Evolutionary conservation across 1,140 invertebrate species (phyloP).

Genomic region (Ostrea edulis): DNA sequence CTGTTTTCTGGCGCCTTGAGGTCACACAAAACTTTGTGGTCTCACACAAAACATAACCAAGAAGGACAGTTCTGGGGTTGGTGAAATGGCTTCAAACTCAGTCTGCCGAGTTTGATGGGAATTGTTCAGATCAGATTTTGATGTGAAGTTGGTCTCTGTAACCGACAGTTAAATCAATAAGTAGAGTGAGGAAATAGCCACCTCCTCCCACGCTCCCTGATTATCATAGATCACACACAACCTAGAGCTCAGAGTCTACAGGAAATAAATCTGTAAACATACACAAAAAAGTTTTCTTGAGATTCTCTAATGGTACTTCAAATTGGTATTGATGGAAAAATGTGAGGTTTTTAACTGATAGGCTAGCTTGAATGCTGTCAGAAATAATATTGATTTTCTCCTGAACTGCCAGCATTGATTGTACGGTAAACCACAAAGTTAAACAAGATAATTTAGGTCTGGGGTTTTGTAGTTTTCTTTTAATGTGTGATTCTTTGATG

Average conservation of each 20-base stretch:
- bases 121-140: background rate
- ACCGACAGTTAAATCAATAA: background rate
- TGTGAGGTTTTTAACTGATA: background rate
- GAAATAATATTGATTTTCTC: background rate
- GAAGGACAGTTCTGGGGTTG: background rate
- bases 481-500: background rate
- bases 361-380: background rate
- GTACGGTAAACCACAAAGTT: background rate
- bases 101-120: background rate
- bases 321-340: conserved; percentile 21
- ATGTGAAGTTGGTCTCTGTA: background rate
- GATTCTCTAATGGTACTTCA: background rate
- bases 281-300: conserved; percentile 7
- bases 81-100: background rate
- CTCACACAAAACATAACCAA: background rate
- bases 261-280: background rate
- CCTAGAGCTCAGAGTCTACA: background rate
- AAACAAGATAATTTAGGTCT: background rate
- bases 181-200: background rate
- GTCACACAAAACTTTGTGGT: background rate
- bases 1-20: too few relatives aligned
- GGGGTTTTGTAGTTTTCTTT: background rate
- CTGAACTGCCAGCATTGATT: background rate
- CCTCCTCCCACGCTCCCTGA: background rate
- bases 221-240: background rate